A percentile compares a stretch with the other conserved stretches of the same genome.
Conservation (phyloP, 2,113 vertebrate species). For the Caretta caretta region DNA sequence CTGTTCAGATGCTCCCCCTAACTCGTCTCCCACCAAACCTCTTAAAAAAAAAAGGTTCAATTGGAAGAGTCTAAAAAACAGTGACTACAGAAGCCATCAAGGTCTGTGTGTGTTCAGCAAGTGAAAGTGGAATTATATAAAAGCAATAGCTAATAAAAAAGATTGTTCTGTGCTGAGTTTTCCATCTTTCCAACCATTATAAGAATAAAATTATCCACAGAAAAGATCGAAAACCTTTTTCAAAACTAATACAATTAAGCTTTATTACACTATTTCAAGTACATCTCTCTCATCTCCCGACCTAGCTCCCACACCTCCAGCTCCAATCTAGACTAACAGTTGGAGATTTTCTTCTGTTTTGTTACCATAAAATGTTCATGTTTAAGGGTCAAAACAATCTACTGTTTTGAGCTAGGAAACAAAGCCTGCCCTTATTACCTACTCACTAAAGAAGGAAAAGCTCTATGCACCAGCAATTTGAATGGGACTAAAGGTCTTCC, state of each 20-base stretch:
- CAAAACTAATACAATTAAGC: constrained; percentile 81
- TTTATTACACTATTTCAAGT: constrained; percentile 73
- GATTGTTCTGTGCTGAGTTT: constrained; percentile 67
- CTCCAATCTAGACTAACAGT: constrained; percentile 38
- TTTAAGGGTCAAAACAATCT: constrained; percentile 69
- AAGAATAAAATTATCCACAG: constrained; percentile 77
- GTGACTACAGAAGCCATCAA: constrained; percentile 69
- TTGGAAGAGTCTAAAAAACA: constrained; percentile 50
- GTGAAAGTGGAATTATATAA: constrained; percentile 77
- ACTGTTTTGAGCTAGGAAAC: constrained; percentile 45
- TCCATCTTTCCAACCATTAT: constrained; percentile 75
- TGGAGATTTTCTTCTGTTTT: constrained; percentile 59
- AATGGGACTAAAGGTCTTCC: neutral
- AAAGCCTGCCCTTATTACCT: constrained; percentile 47
- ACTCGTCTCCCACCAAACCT: neutral
- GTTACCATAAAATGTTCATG: constrained; percentile 60
- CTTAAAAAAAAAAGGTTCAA: neutral
- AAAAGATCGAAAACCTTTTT: constrained; percentile 77
- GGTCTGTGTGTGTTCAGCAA: constrained; percentile 74
- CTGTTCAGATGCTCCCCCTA: neutral
- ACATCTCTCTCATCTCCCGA: constrained; percentile 61
- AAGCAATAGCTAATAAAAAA: constrained; percentile 80
- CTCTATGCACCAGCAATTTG: neutral
- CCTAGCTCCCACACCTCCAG: constrained; percentile 29
- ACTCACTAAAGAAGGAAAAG: constrained; percentile 12